These are phyloP conservation scores for Distichodus sexfasciatus DNA, from an alignment of 2,797 vertebrate genomes.

Conservation along the genomic window DNA sequence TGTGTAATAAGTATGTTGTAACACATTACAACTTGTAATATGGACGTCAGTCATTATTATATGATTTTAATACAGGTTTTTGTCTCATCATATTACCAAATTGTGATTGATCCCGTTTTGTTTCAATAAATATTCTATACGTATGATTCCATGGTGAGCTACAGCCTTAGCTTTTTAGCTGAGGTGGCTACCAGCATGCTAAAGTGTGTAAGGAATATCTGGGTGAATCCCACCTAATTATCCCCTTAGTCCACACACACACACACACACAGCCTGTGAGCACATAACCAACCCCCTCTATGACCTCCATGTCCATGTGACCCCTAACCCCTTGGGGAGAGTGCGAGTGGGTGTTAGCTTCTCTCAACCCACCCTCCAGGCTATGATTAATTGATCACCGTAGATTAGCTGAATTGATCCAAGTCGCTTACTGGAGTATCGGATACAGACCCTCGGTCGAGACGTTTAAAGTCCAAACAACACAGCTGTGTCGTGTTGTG, in stretches of 20 bases:
- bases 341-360: not conserved
- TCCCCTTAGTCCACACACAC: too few species aligned
- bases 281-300: not conserved
- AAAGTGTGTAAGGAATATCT: not conserved
- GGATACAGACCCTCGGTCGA: too few species aligned
- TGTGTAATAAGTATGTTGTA: too few species aligned
- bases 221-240: not conserved
- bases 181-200: not conserved
- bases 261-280: too few species aligned
- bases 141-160: not conserved
- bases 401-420: not conserved
- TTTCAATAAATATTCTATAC: too few species aligned
- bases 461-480: too few species aligned
- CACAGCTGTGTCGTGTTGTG: too few species aligned
- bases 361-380: not conserved
- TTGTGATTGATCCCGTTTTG: too few species aligned
- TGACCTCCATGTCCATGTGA: not conserved
- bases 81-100: too few species aligned
- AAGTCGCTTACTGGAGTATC: not conserved
- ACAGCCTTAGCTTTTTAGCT: not conserved
- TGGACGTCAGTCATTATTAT: too few species aligned
- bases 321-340: not conserved
- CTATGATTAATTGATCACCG: slow-evolving; percentile 1
- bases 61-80: too few species aligned
- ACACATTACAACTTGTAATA: too few species aligned